Evolutionary conservation across 2,888 invertebrate genomes (phyloP).

Genomic region (Caenorhabditis plicata): DNA sequence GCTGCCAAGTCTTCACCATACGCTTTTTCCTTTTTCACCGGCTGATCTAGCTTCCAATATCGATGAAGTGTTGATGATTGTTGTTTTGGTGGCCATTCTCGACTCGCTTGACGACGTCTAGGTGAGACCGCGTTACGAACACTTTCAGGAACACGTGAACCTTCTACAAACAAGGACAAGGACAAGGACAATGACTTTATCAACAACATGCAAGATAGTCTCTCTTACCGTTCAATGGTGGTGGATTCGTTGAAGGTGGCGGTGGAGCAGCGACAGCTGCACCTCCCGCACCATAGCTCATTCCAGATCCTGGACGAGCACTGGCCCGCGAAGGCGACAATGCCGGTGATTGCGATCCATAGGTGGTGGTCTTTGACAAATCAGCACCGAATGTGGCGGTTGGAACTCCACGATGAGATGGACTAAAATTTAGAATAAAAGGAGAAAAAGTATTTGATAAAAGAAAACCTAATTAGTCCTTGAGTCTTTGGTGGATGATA

Average conservation of each 20-base stretch:
- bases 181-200: too few species aligned
- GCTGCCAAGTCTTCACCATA: conserved; percentile 22
- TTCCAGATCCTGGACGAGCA: conserved; percentile 21
- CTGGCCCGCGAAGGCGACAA: too few species aligned
- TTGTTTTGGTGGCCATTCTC: conserved; percentile 32
- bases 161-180: conserved; percentile 32
- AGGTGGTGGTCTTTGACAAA: conserved; percentile 9
- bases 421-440: conserved; percentile 26
- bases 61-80: conserved; percentile 15
- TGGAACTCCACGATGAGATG: conserved; percentile 44
- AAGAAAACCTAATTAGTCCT: conserved; percentile 40
- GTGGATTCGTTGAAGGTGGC: conserved; percentile 32
- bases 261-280: too few species aligned
- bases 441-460: not conserved
- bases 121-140: conserved; percentile 44
- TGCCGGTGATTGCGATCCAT: too few species aligned
- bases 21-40: conserved; percentile 24
- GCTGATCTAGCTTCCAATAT: conserved; percentile 48
- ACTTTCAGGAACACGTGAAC: conserved; percentile 38
- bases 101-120: conserved; percentile 18
- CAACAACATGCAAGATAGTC: conserved; percentile 18
- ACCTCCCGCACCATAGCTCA: conserved; percentile 20
- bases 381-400: conserved; percentile 32
- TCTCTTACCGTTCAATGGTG: conserved; percentile 23
- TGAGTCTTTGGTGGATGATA: conserved; percentile 46